Percentiles rank a stretch among this genome's conserved stretches.
phyloP scores from a whole-genome alignment of 2,888 invertebrate genomes.

The Choristoneura rosaceana region DNA sequence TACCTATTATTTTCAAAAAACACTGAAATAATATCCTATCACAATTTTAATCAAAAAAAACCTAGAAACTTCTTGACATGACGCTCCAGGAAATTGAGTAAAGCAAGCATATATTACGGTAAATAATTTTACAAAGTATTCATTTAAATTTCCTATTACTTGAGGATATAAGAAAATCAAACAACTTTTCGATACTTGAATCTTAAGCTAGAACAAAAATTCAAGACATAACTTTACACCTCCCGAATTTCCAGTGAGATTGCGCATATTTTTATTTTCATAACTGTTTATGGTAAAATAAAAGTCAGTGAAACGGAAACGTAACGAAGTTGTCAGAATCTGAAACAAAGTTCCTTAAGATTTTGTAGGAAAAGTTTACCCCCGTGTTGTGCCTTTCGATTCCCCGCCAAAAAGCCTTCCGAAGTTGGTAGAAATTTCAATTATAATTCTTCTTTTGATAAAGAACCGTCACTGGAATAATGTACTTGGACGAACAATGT shows the following conservation, averaged over 20 bases:
- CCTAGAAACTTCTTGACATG: background rate
- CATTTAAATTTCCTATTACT: background rate
- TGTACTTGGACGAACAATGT: constrained; percentile 4
- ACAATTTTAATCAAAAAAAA: too few species aligned
- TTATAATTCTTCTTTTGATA: constrained; percentile 18
- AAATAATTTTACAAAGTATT: background rate
- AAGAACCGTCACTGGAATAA: constrained; percentile 10
- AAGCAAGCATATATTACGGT: background rate
- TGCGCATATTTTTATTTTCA: background rate
- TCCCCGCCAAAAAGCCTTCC: constrained; percentile 15
- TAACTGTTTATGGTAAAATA: constrained; percentile 7
- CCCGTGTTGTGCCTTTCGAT: constrained; percentile 22
- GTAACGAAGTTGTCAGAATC: constrained; percentile 14
- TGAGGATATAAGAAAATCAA: background rate
- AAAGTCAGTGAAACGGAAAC: constrained; percentile 15
- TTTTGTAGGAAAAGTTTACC: constrained; percentile 10
- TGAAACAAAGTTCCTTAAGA: constrained; percentile 5
- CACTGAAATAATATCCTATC: too few species aligned
- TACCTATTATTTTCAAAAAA: too few species aligned
- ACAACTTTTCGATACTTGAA: background rate
- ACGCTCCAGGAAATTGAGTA: background rate
- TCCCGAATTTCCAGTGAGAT: background rate
- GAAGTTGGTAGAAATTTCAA: constrained; percentile 11
- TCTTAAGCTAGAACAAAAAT: background rate
- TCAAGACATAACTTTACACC: background rate